Evolutionary conservation across 2,113 vertebrate genomes (phyloP), one percentile per base, ranked within the genome.

Genomic region (Aegypius monachus): DNA sequence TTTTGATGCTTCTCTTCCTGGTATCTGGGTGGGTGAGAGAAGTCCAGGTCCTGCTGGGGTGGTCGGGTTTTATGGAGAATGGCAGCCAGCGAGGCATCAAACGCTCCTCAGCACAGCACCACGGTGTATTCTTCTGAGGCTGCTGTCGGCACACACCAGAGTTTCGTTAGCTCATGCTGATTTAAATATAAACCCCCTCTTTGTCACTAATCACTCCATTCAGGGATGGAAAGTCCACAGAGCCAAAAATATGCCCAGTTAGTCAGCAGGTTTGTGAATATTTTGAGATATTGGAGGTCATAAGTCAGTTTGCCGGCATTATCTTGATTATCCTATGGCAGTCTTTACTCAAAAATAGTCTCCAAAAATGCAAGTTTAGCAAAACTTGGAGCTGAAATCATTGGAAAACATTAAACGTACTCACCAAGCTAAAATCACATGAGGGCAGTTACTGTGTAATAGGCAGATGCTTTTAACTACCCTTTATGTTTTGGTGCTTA

Each of bases 241-340:
- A 90, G 50, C 58, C 40, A 85, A 93, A 96, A 90, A 93, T 93
- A 91, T 2, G 77, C 34, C n/a, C 25, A 0, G 81, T 91, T 91
- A 95, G 90, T 97, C 96, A 96, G 90, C 87, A 77, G 70, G 48
- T 68, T 85, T 95, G 62, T 72, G 92, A 94, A 53, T 96, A 95
- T 94, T 95, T 90, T 91, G 78, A 96, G 89, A 82, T 38, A 38
- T 26, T 50, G 78, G 68, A 77, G 96, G 87, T 95, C 92, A 90
- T 72, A 95, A 93, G 96, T 93, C 95, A 92, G 50, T 73, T 97
- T 93, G 78, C 62, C 0, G 0, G 58, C 85, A 70, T 92, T 91
- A 94, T 95, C 87, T 94, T 97, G 84, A 93, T 96, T 96, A 94
- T 90, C 74, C 53, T 68, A 72, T 94, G 90, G 66, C 95, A 91